Evolutionary conservation across 37 sponge, comb jelly and placozoan species (phyloP), one percentile per base, ranked within the genome.

Genomic region (Halichondria panicea): DNA sequence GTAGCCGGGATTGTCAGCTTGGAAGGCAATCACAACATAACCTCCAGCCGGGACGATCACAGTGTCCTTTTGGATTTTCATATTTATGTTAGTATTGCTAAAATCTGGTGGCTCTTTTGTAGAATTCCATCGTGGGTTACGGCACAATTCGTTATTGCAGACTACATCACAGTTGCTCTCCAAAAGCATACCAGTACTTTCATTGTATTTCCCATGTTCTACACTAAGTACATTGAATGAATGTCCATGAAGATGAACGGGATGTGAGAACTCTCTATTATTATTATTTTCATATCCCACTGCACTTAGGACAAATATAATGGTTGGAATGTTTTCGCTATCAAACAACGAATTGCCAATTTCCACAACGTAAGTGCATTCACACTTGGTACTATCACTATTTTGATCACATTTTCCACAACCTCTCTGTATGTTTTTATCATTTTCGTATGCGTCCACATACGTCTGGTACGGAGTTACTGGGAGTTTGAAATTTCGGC

Each of bases 11-110:
- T 92, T 96, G 75, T 89, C 79, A 4, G 93, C 72, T 21, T 55
- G 72, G 54, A 92, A 81, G 54, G 84, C 83, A 42, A 92, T 72
- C 22, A 91, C 93, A 4, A 77, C 81, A 59, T 89, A 92, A 3
- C 96, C 96, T 41, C 93, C 96, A 34, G 81, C 88, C 46, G 96
- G 96, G 0, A 96, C 76, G 2, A 89, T 77, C 11, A 92, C 84
- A 9, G 93, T 96, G 66, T 96, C 93, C 58, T 96, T 96, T 32
- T 52, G 72, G 24, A 82, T 66, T 2, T 80, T 54, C n/a, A 46
- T 61, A 3, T 56, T 56, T 18, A 11, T 15, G 28, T 60, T 34
- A 24, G 48, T 68, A 15, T 18, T 21, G 5, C n/a, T 42, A 48
- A 25, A 8, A 53, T 25, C 71, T 53, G 21, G 2, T 32, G 31